These are phyloP conservation scores for Philypnodon macrostomus DNA, from an alignment of 2,797 vertebrate genomes.

Conservation along the genomic window DNA sequence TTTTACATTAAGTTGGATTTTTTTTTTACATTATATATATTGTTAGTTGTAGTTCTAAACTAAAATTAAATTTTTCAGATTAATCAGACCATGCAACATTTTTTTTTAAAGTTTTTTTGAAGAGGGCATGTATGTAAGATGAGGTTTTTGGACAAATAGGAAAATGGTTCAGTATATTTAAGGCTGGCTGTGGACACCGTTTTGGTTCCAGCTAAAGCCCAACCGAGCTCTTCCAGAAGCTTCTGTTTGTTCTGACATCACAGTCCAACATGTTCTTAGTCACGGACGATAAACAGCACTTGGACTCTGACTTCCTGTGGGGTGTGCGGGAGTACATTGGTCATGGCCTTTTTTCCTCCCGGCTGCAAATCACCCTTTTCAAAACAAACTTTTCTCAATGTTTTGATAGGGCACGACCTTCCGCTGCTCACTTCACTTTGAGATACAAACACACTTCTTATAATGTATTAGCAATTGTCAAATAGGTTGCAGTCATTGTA, in stretches of 20 bases:
- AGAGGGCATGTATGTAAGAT: no score
- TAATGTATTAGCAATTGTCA: constrained; percentile 38
- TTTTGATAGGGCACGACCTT: constrained; percentile 53
- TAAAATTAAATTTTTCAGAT: no score
- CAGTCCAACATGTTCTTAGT: constrained; percentile 35
- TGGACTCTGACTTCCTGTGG: constrained; percentile 56
- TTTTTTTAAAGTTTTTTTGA: no score
- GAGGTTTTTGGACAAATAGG: no score
- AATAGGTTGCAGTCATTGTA: constrained; percentile 4
- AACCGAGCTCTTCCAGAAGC: no score
- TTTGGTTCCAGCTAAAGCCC: no score
- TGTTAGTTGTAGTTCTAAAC: no score
- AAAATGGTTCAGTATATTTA: no score
- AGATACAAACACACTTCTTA: constrained; percentile 32
- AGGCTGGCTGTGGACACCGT: no score
- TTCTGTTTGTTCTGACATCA: neutral
- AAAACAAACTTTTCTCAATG: constrained; percentile 55
- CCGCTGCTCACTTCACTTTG: constrained; percentile 30
- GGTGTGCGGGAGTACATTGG: constrained; percentile 46
- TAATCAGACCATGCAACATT: no score
- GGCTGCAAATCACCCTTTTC: constrained; percentile 70
- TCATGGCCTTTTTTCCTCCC: constrained; percentile 60
- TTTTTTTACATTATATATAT: no score
- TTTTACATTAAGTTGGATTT: no score
- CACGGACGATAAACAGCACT: constrained; percentile 39